Evolutionary conservation across 2,113 vertebrate genomes (phyloP).

Genomic region (Naja naja): DNA sequence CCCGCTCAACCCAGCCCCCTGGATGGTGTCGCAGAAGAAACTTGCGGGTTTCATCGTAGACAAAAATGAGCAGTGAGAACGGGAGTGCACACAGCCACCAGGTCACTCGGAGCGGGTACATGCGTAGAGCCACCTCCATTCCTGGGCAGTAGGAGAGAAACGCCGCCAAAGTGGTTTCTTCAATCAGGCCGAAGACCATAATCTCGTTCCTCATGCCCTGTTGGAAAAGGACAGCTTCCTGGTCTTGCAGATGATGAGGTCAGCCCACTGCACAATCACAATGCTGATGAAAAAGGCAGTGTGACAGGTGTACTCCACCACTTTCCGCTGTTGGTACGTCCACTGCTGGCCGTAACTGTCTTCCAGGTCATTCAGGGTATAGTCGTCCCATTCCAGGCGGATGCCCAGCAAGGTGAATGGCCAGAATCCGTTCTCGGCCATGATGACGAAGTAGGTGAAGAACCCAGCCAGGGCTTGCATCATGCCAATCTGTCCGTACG

Average conservation of each 20-base stretch:
- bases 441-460: constrained; percentile 92
- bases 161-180: constrained; percentile 73
- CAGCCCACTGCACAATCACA: constrained; percentile 91
- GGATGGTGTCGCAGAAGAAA: constrained; percentile 76
- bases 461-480: constrained; percentile 89
- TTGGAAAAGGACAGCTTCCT: constrained; percentile 88
- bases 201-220: constrained; percentile 88
- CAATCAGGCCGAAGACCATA: constrained; percentile 72
- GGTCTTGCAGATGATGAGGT: constrained; percentile 93
- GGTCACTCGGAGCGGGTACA: constrained; percentile 76
- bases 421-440: constrained; percentile 91
- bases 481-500: constrained; percentile 92
- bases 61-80: constrained; percentile 81
- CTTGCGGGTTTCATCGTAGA: constrained; percentile 81
- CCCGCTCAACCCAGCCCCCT: constrained; percentile 58
- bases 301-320: constrained; percentile 91
- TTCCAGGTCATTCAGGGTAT: constrained; percentile 80
- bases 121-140: constrained; percentile 73
- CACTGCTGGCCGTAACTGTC: constrained; percentile 87
- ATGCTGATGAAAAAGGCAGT: constrained; percentile 90
- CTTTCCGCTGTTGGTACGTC: constrained; percentile 91
- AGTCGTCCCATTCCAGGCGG: constrained; percentile 84
- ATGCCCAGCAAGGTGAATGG: constrained; percentile 76
- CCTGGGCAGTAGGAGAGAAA: constrained; percentile 76
- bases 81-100: constrained; percentile 86